These are phyloP conservation scores for Quadriops clusia DNA, from an alignment of 2,888 invertebrate genomes.

Conservation along the genomic window DNA sequence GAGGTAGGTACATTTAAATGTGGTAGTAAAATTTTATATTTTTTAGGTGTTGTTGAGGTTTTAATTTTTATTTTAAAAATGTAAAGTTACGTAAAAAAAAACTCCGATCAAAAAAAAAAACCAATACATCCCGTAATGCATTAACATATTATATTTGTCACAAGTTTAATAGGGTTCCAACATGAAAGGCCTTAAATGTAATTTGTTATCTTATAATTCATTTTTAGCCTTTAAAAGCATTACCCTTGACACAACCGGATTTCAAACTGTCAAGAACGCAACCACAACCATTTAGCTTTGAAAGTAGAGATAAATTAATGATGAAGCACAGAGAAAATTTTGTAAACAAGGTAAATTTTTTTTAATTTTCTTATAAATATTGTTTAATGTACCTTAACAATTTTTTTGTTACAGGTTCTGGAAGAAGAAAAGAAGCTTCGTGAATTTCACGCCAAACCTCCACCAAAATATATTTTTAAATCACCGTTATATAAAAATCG, in stretches of 20 bases:
- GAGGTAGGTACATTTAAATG: slow-evolving; percentile 1
- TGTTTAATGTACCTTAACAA: slow-evolving; percentile 7
- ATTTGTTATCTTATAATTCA: too few relatives aligned
- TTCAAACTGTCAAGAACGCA: slow-evolving; percentile 30
- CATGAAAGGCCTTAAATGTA: too few relatives aligned
- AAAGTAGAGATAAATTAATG: slow-evolving; percentile 47
- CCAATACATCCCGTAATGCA: too few relatives aligned
- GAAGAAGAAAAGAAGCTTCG: slow-evolving; percentile 48
- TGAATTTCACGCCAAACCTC: slow-evolving; percentile 59
- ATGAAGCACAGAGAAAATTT: slow-evolving; percentile 47
- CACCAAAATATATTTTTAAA: slow-evolving; percentile 35
- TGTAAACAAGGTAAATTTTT: slow-evolving; percentile 37
- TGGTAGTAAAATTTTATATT: too few relatives aligned
- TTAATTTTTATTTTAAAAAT: too few relatives aligned
- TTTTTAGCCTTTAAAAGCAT: slow-evolving; percentile 2
- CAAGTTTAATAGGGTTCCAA: too few relatives aligned
- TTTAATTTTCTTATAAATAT: slow-evolving; percentile 7
- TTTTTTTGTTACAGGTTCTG: slow-evolving; percentile 30
- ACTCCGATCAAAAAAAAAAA: too few relatives aligned
- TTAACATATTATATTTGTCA: too few relatives aligned
- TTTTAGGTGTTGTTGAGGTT: too few relatives aligned
- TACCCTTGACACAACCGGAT: slow-evolving; percentile 31
- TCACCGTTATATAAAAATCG: slow-evolving; percentile 2
- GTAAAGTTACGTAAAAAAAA: too few relatives aligned
- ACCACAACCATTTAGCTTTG: slow-evolving; percentile 55